Base-by-base conservation (phyloP, 2,888 invertebrate genomes). In the Nomada lathburiana region DNA sequence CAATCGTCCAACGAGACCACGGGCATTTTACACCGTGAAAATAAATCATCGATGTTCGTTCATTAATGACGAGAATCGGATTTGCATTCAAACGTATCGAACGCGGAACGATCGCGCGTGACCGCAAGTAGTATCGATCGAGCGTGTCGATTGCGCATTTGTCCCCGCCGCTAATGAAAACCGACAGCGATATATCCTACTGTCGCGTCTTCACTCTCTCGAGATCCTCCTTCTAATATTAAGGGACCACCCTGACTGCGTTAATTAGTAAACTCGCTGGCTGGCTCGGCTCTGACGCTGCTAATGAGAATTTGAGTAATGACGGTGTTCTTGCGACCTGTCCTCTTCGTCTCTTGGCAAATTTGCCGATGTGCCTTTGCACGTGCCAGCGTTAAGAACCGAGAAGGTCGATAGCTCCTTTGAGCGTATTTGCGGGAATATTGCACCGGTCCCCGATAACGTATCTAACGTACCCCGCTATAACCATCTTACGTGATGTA, bases 251-350 rank as follows among this genome's bases (percentile, higher is more conserved):
- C 90, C 82, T 85, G 89, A 76, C 88, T 84, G 88, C 90, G 91
- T 90, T 92, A 92, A 92, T 92, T 92, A 92, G 91, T 90, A 90
- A 92, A 92, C 91, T 91, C 90, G 87, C 86, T 84, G 89, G 90
- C 87, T 87, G 89, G 88, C 91, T 88, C 84, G 84, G 87, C 86
- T 89, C 89, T 86, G 87, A 88, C 87, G 88, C 88, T 87, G 91
- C 90, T 92, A 92, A 92, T 92, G 91, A 91, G 91, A 91, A 90
- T 91, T 92, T 92, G 92, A 92, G 91, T 92, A 92, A 92, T 92
- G 92, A 91, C 91, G 89, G 82, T 78, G 81, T 81, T 87, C 88
- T 87, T 87, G 87, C 85, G 88, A 86, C 80, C 81, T 84, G 87
- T 89, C 88, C 89, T 84, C 86, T 72, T 72, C 70, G 74, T 79